Evolutionary conservation across 2,113 vertebrate species (phyloP).

Genomic region (Lophochroa leadbeateri): DNA sequence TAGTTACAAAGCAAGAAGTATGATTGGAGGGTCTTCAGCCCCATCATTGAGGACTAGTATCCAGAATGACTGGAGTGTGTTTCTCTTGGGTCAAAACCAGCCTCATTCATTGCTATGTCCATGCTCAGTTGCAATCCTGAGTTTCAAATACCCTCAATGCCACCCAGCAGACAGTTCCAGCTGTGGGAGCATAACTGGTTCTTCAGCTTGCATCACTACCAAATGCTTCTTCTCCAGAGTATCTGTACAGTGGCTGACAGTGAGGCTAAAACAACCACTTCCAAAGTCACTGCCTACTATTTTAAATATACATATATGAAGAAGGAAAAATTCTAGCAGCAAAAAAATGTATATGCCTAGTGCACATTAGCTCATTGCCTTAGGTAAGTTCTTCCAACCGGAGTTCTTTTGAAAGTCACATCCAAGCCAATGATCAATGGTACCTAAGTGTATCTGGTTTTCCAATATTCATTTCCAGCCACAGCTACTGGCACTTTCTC

Average conservation of each 20-base stretch:
- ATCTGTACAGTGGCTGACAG: neutral
- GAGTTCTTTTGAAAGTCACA: neutral
- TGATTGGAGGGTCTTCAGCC: neutral
- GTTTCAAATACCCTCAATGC: neutral
- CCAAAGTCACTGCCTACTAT: neutral
- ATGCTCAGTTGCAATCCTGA: neutral
- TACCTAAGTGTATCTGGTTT: neutral
- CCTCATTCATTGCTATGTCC: neutral
- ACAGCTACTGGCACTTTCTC: neutral
- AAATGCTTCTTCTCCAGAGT: neutral
- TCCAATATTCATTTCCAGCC: neutral
- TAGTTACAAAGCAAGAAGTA: neutral
- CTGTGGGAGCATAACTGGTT: neutral
- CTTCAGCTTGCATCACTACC: neutral
- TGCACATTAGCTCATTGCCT: neutral
- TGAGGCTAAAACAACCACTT: neutral
- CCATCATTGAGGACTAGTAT: neutral
- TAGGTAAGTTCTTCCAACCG: neutral
- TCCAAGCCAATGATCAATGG: neutral
- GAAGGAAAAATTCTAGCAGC: neutral
- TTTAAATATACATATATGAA: neutral
- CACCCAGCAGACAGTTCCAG: neutral
- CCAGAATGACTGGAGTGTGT: neutral
- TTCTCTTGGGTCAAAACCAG: neutral
- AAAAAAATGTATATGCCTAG: neutral